These are phyloP conservation scores for Sinonovacula constricta DNA, from an alignment of 1,140 invertebrate genomes.

Conservation along the genomic window DNA sequence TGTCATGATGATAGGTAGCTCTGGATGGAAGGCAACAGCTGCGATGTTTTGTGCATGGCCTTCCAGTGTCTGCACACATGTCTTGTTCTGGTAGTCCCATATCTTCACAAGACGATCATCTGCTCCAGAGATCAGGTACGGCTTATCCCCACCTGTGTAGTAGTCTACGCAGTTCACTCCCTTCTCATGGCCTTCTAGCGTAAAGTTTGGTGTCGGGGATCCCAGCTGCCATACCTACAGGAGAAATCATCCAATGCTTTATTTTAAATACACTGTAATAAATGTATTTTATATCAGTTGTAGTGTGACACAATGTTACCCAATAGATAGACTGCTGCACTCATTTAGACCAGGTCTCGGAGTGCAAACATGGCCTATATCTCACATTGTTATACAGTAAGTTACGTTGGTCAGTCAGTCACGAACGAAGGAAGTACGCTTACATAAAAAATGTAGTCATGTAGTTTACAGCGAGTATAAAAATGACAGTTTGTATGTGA, in stretches of 20 bases:
- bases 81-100: slow-evolving; percentile 99
- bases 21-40: slow-evolving; percentile 94
- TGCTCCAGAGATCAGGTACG: slow-evolving; percentile 98
- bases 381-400: no score
- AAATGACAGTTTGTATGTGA: no score
- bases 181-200: slow-evolving; percentile 98
- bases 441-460: no score
- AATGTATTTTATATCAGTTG: no score
- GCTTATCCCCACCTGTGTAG: slow-evolving; percentile 99
- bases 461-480: no score
- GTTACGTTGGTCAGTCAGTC: no score
- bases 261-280: no score
- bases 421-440: no score
- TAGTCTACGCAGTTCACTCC: slow-evolving; percentile 99
- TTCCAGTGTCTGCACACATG: slow-evolving; percentile 98
- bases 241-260: slow-evolving; percentile 8
- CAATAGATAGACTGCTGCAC: no score
- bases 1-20: slow-evolving; percentile 97
- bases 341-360: no score
- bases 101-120: slow-evolving; percentile 99
- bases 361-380: no score
- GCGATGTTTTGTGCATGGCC: slow-evolving; percentile 98
- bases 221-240: slow-evolving; percentile 96
- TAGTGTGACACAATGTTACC: no score
- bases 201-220: slow-evolving; percentile 98